Evolutionary conservation across 2,797 vertebrate genomes (phyloP), one percentile per base, ranked within the genome.

Genomic region (Lutjanus argentimaculatus): DNA sequence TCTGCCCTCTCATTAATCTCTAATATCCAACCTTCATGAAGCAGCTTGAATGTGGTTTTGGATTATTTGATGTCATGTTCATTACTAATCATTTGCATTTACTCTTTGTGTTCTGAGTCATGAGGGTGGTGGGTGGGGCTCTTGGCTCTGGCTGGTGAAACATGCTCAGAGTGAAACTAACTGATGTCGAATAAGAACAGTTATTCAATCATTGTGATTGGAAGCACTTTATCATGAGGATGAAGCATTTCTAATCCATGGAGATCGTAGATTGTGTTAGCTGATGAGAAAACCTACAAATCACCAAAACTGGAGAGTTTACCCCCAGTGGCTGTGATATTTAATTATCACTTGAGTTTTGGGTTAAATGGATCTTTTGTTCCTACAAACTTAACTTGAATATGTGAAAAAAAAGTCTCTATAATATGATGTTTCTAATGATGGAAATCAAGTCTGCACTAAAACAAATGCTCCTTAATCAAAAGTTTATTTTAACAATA

Each of bases 1-100:
- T 8, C 45, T 65, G 14, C n/a, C 0, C 56, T 49, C 8, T 48
- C 59, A 8, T 40, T 59, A 12, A 42, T 43, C 14, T 62, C 53
- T 58, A n/a, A 64, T 25, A 36, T 66, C 49, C 52, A 53, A 65
- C 70, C 42, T 61, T 57, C 58, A 21, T 36, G 61, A 40, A 56
- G 56, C 57, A 36, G 46, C 53, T 74, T 57, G 17, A 12, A 3
- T n/a, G 52, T 46, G n/a, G 12, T 65, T 72, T 40, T 36, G 2
- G 9, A 46, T 64, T 68, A 19, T 61, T 58, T 25, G 8, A 49
- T 22, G 36, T 13, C 11, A 1, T 61, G 42, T 67, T 67, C 19
- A n/a, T 61, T 19, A 49, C 14, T 67, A 61, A 66, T 40, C 17
- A 17, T 0, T 9, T 42, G 40, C 5, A 19, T 30, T 64, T 19